Percentiles rank a stretch among this genome's conserved stretches.
Conservation (phyloP, 2,797 vertebrate species). For the Champsocephalus gunnari region DNA sequence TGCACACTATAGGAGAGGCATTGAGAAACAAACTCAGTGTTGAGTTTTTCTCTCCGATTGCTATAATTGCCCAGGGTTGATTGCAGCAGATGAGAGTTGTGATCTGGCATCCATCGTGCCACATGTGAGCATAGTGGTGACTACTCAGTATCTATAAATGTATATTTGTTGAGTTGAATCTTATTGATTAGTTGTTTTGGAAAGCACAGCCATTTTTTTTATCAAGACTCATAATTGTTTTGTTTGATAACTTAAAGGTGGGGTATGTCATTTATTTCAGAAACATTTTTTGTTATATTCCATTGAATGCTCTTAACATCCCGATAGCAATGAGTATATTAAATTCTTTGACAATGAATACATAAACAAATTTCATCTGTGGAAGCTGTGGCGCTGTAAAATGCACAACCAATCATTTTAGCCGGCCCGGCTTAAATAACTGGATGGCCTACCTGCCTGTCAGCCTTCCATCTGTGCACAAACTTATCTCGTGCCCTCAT, state of each 20-base stretch:
- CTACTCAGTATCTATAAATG: slow-evolving; percentile 21
- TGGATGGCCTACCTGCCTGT: too few relatives aligned
- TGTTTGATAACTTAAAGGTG: background rate
- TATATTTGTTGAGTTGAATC: slow-evolving; percentile 18
- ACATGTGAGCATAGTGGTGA: background rate
- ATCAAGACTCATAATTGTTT: slow-evolving; percentile 14
- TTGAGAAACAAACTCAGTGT: background rate
- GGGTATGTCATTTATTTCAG: too few relatives aligned
- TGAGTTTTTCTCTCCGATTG: slow-evolving; percentile 1
- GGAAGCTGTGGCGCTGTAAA: background rate
- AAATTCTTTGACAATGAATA: too few relatives aligned
- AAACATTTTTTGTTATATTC: too few relatives aligned
- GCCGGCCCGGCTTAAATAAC: too few relatives aligned
- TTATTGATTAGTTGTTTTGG: slow-evolving; percentile 23
- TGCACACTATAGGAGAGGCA: background rate
- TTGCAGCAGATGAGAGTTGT: background rate
- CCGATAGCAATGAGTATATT: too few relatives aligned
- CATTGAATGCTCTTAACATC: too few relatives aligned
- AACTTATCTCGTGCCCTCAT: too few relatives aligned
- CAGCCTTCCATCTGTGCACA: too few relatives aligned
- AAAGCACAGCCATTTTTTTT: background rate
- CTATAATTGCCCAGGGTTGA: slow-evolving; percentile 24
- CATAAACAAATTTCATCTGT: too few relatives aligned
- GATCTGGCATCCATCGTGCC: background rate
- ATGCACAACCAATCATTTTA: too few relatives aligned